Conservation (phyloP, 2,113 vertebrate species). For the Zosterops borbonicus region DNA sequence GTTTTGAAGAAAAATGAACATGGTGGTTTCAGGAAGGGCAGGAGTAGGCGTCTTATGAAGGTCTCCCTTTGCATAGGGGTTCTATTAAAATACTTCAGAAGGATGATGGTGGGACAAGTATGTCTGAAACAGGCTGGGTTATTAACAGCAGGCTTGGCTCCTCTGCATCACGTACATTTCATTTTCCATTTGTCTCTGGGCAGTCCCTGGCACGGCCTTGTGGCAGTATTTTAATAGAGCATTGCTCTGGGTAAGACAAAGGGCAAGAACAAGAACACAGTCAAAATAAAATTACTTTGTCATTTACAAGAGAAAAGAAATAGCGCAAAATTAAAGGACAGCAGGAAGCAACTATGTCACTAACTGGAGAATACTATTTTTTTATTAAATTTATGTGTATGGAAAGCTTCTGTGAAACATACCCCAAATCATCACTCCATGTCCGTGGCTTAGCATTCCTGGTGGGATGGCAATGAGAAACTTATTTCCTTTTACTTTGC, state of each 20-base stretch:
- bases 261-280: not conserved
- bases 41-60: not conserved
- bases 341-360: not conserved
- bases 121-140: not conserved
- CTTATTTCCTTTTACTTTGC: not conserved
- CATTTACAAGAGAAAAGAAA: not conserved
- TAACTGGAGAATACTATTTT: not conserved
- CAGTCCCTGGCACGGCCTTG: not conserved
- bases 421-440: not conserved
- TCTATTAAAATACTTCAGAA: not conserved
- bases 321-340: not conserved
- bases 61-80: not conserved
- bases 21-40: not conserved
- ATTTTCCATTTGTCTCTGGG: not conserved
- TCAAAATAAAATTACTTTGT: not conserved
- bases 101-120: not conserved
- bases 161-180: not conserved
- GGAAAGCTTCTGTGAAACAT: not conserved
- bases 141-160: not conserved
- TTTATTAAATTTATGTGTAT: not conserved
- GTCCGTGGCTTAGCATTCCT: not conserved
- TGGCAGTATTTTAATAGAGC: not conserved
- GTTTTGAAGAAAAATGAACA: not conserved
- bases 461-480: not conserved
- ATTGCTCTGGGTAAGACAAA: not conserved